Evolutionary conservation across 1,140 invertebrate species (phyloP), one percentile per base, ranked within the genome.

Genomic region (Philopotamus ludificatus): DNA sequence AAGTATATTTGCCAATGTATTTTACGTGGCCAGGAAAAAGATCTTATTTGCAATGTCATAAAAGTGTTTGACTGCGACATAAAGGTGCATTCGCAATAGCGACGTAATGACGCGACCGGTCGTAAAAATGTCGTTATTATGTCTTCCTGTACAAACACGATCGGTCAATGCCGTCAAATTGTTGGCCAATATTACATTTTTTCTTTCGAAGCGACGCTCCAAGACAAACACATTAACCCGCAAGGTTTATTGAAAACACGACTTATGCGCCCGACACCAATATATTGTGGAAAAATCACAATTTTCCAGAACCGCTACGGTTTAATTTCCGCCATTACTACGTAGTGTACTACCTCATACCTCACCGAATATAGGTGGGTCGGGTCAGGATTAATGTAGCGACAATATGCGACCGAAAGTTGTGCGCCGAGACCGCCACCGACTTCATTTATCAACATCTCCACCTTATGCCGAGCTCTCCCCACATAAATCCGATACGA

Each of bases 311-410:
- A 7, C 28, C 28, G 12, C 12, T 34, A 34, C 12, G 12, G 28
- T 34, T 34, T 12, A 34, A 34, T 34, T 34, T 34, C 28, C 4
- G 4, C 12, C 28, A 34, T 34, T 34, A 34, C 12, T 34, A 39
- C 41, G n/a, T 49, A 10, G 47, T 15, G 15, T 49, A 18, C 47
- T 18, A 10, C 47, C 21, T 18, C 2, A 9, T 10, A 54, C 49
- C 16, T 54, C 12, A 23, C 12, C 23, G 47, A 9, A 39, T 16
- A 22, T 44, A 25, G 34, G 8, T 23, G 22, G 22, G n/a, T 28
- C 45, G 60, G 67, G 61, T 61, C 61, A 70, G 65, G 71, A 73
- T 73, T 73, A 73, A 73, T 72, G 72, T 73, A 71, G 71, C 72
- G 71, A 73, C 72, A 73, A 72, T 68, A 65, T 72, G 66, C 71